Conservation (phyloP, 2,113 vertebrate species). For the Peromyscus polionotus region DNA sequence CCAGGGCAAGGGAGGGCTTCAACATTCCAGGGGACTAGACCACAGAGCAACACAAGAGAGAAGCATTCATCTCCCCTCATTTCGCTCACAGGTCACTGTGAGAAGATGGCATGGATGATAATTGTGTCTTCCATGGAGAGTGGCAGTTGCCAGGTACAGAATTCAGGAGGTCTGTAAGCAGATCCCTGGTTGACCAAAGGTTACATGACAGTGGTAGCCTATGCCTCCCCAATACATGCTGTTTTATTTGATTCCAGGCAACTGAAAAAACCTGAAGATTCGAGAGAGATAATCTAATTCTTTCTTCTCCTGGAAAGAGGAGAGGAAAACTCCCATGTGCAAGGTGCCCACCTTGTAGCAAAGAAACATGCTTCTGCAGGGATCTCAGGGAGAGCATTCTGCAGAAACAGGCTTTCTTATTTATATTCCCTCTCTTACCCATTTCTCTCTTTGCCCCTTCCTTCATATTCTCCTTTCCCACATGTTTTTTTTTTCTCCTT, state of each 20-base stretch:
- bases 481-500: no score
- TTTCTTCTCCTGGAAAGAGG: no score
- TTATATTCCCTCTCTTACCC: not conserved
- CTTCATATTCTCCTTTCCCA: not conserved
- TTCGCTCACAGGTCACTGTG: not conserved
- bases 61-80: not conserved
- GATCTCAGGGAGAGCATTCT: not conserved
- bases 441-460: not conserved
- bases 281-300: no score
- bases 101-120: not conserved
- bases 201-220: no score
- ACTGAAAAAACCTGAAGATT: no score
- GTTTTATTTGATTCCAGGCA: no score
- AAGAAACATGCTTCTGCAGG: no score
- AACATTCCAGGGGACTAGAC: not conserved
- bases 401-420: not conserved
- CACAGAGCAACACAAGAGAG: not conserved
- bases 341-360: no score
- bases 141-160: not conserved
- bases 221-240: no score
- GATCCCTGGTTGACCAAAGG: not conserved
- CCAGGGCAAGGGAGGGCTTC: not conserved
- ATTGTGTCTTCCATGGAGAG: not conserved
- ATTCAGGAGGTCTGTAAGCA: not conserved
- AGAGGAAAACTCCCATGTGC: no score